Base-by-base conservation (phyloP, 2,888 invertebrate species). In the Tachina grossa region DNA sequence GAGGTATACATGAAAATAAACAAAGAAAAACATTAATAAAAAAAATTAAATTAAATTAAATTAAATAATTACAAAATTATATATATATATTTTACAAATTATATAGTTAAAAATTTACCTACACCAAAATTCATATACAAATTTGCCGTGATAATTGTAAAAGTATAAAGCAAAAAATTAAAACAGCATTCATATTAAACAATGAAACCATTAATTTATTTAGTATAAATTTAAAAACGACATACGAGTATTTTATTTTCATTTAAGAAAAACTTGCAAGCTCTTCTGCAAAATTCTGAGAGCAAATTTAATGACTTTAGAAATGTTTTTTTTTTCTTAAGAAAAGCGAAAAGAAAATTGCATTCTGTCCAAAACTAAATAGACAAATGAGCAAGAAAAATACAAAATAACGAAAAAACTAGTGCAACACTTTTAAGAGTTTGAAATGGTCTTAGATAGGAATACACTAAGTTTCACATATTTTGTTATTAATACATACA, bases 1-100 rank as follows among this genome's bases (percentile, higher is more conserved):
- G 87, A 87, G 83, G 82, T 87, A 83, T 75, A 87, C 87, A 87
- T 87, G 87, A 86, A 87, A 87, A 79, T 84, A 85, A 85, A 87
- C 71, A 82, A 81, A 85, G 13, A 79, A 83, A 77, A 59, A 66
- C 47, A 63, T 81, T 5, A 19, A 63, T 63, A 61, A 55, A 81
- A 68, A n/a, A n/a, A n/a, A n/a, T n/a, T n/a, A n/a, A 49, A 76
- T 85, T 63, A n/a, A n/a, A n/a, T 71, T 75, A 68, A 72, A 72
- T 19, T 59, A 61, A 61, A 53, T 68, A 10, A 53, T 1, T 31
- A 31, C 57, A 65, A 57, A 57, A 49, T 49, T 81, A 49, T 41
- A 16, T 19, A 53, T 53, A 71, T 13, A 49, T 68, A 41, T 39
- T 43, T 22, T 41, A 61, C 39, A 61, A 45, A 22, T 47, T 5